Evolutionary conservation across 1,140 invertebrate genomes (phyloP), one percentile per base, ranked within the genome.

Genomic region (Trypoxylus dichotomus): DNA sequence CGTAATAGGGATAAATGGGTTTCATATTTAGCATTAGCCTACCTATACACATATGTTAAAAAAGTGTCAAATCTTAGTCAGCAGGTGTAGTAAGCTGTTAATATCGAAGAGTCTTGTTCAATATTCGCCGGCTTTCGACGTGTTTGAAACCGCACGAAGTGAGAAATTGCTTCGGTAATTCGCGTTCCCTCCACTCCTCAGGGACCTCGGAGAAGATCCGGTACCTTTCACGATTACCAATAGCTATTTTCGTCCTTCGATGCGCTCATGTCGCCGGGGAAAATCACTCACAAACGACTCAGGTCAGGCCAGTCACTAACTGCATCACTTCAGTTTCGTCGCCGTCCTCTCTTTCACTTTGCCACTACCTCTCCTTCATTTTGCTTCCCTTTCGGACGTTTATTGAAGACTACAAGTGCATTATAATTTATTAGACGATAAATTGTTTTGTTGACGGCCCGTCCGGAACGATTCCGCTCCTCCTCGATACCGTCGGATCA

Each of bases 361-460:
- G 32, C 32, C 32, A 0, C 0, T 5, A 5, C 10, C 32, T 8
- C 32, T 7, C 32, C 32, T 5, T 37, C 32, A 5, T 8, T 29
- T 15, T 24, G 5, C 24, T 27, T 68, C 27, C 60, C 47, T n/a
- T 19, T 54, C 47, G 47, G 60, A 68, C 60, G 60, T 68, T 68
- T 68, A 68, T 68, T 68, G 60, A 68, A 68, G 60, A 68, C 24
- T 68, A 68, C 60, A 68, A 68, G 60, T 68, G 60, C 60, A 68
- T 68, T 68, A 68, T 27, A 68, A 68, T 68, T 68, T 68, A 68
- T 68, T 68, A 24, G 60, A 29, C 60, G 60, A 24, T 68, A 68
- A 68, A 68, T 24, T 68, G 19, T 68, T 68, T 68, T 68, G 60
- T 68, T 68, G 60, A 68, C 60, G 60, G 60, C 19, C 24, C 21